Percentiles rank a stretch among this genome's conserved stretches.
Evolutionary conservation across 2,113 vertebrate genomes (phyloP).

Genomic region (Halcyon senegalensis): DNA sequence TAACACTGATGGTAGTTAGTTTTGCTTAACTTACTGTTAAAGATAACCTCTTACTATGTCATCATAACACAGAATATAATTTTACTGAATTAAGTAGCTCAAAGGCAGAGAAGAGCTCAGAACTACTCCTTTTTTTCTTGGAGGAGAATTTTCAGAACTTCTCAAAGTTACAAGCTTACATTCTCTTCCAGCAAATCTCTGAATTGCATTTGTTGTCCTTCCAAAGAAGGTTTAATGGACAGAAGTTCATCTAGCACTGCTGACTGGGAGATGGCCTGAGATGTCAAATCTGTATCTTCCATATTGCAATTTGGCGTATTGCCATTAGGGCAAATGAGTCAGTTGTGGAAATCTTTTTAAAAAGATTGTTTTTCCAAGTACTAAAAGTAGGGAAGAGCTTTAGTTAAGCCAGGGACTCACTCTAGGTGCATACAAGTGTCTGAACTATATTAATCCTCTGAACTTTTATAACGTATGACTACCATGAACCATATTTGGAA

Average conservation of each 20-base stretch:
- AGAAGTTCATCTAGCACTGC: background rate
- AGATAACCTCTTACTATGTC: background rate
- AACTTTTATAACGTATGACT: background rate
- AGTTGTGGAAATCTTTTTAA: background rate
- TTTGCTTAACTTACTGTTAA: background rate
- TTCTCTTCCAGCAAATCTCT: background rate
- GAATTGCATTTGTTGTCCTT: background rate
- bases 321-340: background rate
- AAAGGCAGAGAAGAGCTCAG: background rate
- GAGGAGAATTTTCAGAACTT: background rate
- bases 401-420: background rate
- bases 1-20: background rate
- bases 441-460: background rate
- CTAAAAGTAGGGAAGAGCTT: background rate
- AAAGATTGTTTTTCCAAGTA: background rate
- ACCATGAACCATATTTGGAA: background rate
- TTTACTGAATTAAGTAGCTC: background rate
- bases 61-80: background rate
- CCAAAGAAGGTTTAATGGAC: background rate
- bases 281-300: background rate
- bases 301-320: background rate
- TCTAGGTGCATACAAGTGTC: background rate
- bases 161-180: background rate
- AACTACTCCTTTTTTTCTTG: background rate
- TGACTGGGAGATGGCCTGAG: background rate